These are phyloP conservation scores for Ochropleura plecta DNA, from an alignment of 2,888 invertebrate genomes.

Conservation along the genomic window DNA sequence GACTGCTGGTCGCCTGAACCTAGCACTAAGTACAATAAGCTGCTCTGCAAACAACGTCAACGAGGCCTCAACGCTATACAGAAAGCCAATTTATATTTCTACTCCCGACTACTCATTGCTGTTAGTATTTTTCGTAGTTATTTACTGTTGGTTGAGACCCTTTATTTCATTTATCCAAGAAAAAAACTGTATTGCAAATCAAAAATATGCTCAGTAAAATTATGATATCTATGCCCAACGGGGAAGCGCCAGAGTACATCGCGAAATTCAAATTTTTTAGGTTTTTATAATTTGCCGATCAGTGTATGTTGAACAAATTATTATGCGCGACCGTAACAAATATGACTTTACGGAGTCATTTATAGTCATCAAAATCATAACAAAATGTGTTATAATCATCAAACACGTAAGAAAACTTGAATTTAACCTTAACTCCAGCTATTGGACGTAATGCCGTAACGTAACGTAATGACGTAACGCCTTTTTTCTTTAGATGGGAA, in stretches of 20 bases:
- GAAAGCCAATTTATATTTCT: conserved; percentile 79
- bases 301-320: too few species aligned
- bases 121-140: conserved; percentile 70
- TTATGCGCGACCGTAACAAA: too few species aligned
- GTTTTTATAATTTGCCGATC: too few species aligned
- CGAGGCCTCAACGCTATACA: conserved; percentile 76
- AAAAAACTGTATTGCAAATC: not conserved
- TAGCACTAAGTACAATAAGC: conserved; percentile 76
- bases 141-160: not conserved
- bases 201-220: not conserved
- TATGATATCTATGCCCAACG: not conserved
- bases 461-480: too few species aligned
- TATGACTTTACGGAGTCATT: too few species aligned
- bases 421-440: too few species aligned
- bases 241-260: too few species aligned
- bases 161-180: not conserved
- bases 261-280: too few species aligned
- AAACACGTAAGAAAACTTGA: too few species aligned
- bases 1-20: conserved; percentile 84
- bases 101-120: conserved; percentile 81
- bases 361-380: too few species aligned
- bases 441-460: not conserved
- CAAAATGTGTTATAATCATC: too few species aligned
- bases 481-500: too few species aligned
- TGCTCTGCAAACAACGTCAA: conserved; percentile 83